Evolutionary conservation across 2,113 vertebrate genomes (phyloP), one percentile per base, ranked within the genome.

Genomic region (Ptilonorhynchus violaceus): DNA sequence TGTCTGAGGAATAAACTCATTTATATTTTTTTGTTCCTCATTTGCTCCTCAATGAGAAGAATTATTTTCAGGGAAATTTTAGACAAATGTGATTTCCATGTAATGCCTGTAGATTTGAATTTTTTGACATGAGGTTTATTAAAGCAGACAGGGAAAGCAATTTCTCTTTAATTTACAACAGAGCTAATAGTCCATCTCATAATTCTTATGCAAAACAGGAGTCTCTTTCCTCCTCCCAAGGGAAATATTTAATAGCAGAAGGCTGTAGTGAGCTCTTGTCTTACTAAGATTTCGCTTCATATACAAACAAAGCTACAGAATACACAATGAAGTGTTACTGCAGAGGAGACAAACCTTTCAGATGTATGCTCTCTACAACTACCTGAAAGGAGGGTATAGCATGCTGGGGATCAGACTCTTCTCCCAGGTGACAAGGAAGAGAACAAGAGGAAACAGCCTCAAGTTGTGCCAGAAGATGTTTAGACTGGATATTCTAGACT

Each of bases 181-280:
- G 33, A 94, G 75, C 15, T 96, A 96, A 92, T 89, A 78, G 79
- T 75, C 76, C 37, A 16, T 87, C 69, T 91, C 44, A 49, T 96
- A 93, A 93, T 93, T 87, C 58, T 92, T 93, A 92, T 92, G 91
- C 88, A 95, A 96, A 96, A 82, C 80, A 93, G 69, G 47, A 96
- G 66, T 33, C 21, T 79, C n/a, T 75, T 81, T 85, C 66, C 64
- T 58, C 7, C 66, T 94, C 88, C 58, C 73, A 46, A 52, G 86
- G 83, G 93, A 91, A 92, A 66, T 66, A 66, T 42, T 89, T 91
- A 82, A 93, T 91, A 96, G 56, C 85, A 87, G 76, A 73, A 80
- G 66, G 56, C 41, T 66, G 37, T 46, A 89, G 44, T 64, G 73
- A 81, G 76, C 66, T 88, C 53, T 85, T 80, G 49, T 72, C 37